Base-by-base conservation (phyloP, 2,113 vertebrate genomes). In the Cyrtonyx montezumae region DNA sequence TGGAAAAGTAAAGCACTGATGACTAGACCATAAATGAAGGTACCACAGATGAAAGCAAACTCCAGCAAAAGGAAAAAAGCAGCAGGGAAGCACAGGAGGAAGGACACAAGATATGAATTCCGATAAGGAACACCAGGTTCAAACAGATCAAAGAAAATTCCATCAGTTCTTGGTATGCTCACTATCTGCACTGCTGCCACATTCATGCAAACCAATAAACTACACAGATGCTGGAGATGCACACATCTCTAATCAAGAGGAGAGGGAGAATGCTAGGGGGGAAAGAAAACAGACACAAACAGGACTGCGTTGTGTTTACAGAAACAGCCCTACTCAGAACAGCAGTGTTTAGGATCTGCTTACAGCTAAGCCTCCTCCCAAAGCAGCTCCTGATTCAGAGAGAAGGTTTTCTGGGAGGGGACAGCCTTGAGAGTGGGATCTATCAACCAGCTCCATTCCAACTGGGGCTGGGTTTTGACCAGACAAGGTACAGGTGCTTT, bases 401-500 rank as follows among this genome's bases (percentile, higher is more conserved):
- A 78, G 3, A 23, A 61, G 62, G 37, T 32, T 32, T 65, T 8
- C 62, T 65, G 28, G 11, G 26, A 32, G 12, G 13, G 12, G 26
- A 13, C 28, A 43, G 40, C 40, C 28, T 42, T 26, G 17, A 36
- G 21, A 25, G 26, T 0, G 5, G n/a, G 63, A 30, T 15, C 25
- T 71, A 30, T 0, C 62, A 10, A 3, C 10, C 8, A 22, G 19
- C 32, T n/a, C 61, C 76, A 71, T 40, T 37, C 49, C 21, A 1
- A 21, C 46, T 30, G 21, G 14, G 15, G 23, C 55, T 9, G 14
- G 13, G 13, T 37, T 3, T 1, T 8, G 16, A 4, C n/a, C n/a
- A 10, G 19, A 36, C 1, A 34, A 42, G 13, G 59, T 17, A 8
- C 1, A 1, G 45, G 4, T 1, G 1, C 1, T 34, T 28, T 20